A percentile compares a stretch with the other conserved stretches of the same genome.
Conservation (phyloP, 2,888 invertebrate species). For the Diloba caeruleocephala region DNA sequence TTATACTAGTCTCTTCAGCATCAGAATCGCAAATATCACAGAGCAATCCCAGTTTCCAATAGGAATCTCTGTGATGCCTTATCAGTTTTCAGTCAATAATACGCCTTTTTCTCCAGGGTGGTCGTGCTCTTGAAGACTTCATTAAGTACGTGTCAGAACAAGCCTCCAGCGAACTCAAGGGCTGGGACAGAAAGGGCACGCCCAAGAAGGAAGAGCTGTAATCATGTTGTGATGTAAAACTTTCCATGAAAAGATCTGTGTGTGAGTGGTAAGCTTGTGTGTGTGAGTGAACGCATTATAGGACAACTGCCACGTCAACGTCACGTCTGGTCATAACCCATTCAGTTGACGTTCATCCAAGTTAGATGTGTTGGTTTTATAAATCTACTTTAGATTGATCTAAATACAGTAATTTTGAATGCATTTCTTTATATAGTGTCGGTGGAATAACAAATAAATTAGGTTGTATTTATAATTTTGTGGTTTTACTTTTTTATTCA, state of each 20-base stretch:
- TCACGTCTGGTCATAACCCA: slow-evolving; percentile 17
- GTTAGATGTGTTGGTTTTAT: slow-evolving; percentile 59
- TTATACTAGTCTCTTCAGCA: no score
- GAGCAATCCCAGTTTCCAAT: no score
- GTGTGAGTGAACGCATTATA: slow-evolving; percentile 53
- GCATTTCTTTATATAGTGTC: slow-evolving; percentile 82
- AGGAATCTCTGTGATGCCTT: no score
- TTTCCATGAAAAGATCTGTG: slow-evolving; percentile 84
- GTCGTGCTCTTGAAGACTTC: slow-evolving; percentile 97
- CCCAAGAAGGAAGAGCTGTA: slow-evolving; percentile 86
- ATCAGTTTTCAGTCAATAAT: not conserved
- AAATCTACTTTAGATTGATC: slow-evolving; percentile 68
- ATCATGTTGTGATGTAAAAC: slow-evolving; percentile 68
- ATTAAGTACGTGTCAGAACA: slow-evolving; percentile 98
- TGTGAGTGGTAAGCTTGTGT: slow-evolving; percentile 64
- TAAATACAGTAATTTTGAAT: slow-evolving; percentile 87
- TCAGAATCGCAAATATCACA: no score
- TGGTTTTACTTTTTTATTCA: slow-evolving; percentile 59
- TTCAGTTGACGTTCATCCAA: slow-evolving; percentile 34
- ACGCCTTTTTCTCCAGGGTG: slow-evolving; percentile 90
- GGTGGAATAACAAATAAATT: slow-evolving; percentile 81
- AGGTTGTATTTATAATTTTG: slow-evolving; percentile 84
- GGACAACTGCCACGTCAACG: slow-evolving; percentile 36
- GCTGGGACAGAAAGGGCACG: slow-evolving; percentile 95
- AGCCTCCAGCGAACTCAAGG: slow-evolving; percentile 95